These are phyloP conservation scores for Bugulina stolonifera DNA, from an alignment of 2,888 invertebrate genomes.

Conservation along the genomic window DNA sequence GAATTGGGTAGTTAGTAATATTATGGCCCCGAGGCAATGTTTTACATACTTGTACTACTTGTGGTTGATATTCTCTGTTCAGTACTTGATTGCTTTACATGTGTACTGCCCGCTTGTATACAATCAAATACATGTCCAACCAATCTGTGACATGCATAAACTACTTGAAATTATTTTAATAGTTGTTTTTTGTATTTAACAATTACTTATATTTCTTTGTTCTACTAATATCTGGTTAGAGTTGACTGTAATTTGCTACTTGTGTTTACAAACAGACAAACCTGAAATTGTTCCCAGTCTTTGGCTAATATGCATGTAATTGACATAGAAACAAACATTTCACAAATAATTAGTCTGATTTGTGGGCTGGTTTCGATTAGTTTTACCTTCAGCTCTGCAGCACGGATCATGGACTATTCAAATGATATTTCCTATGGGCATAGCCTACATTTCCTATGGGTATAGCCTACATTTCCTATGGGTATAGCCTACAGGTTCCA, in stretches of 20 bases:
- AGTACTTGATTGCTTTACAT: not conserved
- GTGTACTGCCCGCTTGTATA: not conserved
- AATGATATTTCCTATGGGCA: no score
- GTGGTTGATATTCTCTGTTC: not conserved
- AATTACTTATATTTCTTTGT: not conserved
- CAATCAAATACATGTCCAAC: not conserved
- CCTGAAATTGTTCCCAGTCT: not conserved
- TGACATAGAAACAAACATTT: no score
- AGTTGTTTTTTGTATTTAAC: not conserved
- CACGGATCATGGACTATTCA: no score
- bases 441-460: no score
- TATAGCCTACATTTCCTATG: no score
- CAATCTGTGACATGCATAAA: not conserved
- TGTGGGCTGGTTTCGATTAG: not conserved
- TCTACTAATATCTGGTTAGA: not conserved
- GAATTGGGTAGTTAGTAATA: not conserved
- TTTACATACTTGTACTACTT: not conserved
- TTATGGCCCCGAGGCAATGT: not conserved
- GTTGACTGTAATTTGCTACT: not conserved
- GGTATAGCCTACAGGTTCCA: no score
- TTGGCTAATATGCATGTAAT: no score
- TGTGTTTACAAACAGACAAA: not conserved
- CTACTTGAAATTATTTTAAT: not conserved
- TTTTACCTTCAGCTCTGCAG: no score
- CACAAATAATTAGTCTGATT: constrained; percentile 13